Percentiles rank a stretch among this genome's conserved stretches.
Evolutionary conservation across 2,113 vertebrate species (phyloP).

Genomic region (Entomyzon cyanotis): DNA sequence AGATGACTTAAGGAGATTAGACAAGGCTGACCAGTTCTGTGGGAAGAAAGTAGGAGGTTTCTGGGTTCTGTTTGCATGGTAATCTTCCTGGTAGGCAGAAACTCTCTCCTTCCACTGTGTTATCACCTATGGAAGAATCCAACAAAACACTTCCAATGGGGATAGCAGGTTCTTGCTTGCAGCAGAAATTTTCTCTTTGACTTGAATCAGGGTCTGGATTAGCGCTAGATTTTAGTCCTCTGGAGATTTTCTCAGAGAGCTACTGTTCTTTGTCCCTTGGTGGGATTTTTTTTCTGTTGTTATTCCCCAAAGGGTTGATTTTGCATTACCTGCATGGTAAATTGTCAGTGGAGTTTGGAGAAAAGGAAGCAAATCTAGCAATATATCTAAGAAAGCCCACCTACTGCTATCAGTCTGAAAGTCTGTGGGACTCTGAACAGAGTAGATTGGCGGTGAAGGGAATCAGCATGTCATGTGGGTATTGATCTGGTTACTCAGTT

Average conservation of each 20-base stretch:
- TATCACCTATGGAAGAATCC: background rate
- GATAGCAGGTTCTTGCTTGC: background rate
- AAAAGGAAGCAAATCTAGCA: background rate
- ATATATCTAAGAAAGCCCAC: background rate
- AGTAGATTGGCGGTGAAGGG: background rate
- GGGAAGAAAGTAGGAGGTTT: background rate
- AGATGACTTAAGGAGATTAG: constrained; percentile 50
- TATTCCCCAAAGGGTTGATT: background rate
- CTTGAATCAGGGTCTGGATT: background rate
- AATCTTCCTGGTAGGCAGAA: background rate
- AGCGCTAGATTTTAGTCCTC: background rate
- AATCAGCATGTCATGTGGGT: background rate
- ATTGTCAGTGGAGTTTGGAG: background rate
- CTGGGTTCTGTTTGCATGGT: background rate
- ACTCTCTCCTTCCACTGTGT: background rate
- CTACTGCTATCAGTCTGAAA: background rate
- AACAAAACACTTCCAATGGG: background rate
- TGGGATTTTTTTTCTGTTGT: background rate
- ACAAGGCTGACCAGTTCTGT: constrained; percentile 6
- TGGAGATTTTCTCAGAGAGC: background rate
- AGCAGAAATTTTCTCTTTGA: background rate
- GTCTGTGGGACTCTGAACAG: background rate
- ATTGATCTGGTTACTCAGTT: background rate
- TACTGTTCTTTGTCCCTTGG: background rate
- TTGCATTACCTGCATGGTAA: background rate